phyloP scores from a whole-genome alignment of 2,113 vertebrate species.

The Ardeotis arabs region DNA sequence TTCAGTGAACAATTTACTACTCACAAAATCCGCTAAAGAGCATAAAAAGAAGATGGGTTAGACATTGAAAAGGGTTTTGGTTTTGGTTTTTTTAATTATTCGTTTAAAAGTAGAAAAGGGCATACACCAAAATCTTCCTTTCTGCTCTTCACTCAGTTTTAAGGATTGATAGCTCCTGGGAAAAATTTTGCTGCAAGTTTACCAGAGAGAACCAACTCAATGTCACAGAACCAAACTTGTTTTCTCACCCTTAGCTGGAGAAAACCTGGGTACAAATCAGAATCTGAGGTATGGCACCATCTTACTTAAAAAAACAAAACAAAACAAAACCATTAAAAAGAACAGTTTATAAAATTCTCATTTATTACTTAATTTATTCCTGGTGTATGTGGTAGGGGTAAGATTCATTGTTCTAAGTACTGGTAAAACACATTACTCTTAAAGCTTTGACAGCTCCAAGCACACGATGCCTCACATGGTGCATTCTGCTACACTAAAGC shows the following conservation, averaged over 20 bases:
- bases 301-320: neutral
- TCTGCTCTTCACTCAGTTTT: neutral
- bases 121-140: neutral
- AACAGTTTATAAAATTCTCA: neutral
- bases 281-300: neutral
- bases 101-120: neutral
- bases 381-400: accelerated
- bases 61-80: neutral
- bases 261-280: neutral
- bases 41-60: neutral
- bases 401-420: neutral
- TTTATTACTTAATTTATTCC: neutral
- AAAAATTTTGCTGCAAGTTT: neutral
- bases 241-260: neutral
- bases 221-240: neutral
- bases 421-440: neutral
- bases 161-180: neutral
- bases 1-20: neutral
- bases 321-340: neutral
- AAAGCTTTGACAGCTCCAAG: neutral
- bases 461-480: accelerated
- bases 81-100: neutral
- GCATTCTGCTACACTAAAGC: neutral
- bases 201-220: neutral
- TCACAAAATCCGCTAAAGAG: neutral